Evolutionary conservation across 2,113 vertebrate species (phyloP).

Genomic region (Nothocercus nigrocapillus): DNA sequence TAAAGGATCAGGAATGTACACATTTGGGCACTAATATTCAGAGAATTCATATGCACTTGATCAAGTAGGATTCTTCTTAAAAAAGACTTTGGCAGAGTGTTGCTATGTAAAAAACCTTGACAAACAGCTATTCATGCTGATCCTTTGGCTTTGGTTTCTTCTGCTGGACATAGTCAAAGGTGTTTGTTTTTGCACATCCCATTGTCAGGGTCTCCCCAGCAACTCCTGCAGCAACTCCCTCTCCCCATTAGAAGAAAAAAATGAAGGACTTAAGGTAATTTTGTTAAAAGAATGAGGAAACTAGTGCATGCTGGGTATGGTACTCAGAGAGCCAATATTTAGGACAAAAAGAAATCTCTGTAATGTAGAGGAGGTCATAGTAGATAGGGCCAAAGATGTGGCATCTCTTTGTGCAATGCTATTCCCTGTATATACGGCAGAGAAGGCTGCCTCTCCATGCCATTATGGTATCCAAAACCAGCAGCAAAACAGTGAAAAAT

Average conservation of each 20-base stretch:
- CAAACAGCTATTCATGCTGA: constrained; percentile 80
- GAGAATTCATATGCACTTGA: background rate
- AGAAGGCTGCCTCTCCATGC: background rate
- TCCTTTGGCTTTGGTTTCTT: constrained; percentile 88
- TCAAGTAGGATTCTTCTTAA: background rate
- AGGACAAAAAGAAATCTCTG: background rate
- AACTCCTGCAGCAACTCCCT: constrained; percentile 75
- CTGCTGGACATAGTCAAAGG: constrained; percentile 92
- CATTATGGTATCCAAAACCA: background rate
- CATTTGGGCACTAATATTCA: background rate
- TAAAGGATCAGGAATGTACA: background rate
- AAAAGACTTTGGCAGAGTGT: background rate
- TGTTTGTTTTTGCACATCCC: constrained; percentile 88
- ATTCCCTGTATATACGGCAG: background rate
- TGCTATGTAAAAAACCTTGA: no score
- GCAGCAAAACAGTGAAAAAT: background rate
- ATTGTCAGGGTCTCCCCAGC: constrained; percentile 86
- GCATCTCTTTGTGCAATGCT: background rate
- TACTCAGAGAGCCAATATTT: background rate
- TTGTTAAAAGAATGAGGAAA: background rate
- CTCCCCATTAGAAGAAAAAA: background rate
- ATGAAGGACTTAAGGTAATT: background rate
- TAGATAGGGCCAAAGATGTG: background rate
- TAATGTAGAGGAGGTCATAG: background rate
- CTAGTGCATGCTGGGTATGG: background rate